Evolutionary conservation across 2,113 vertebrate genomes (phyloP), one percentile per base, ranked within the genome.

Genomic region (Psophia crepitans): DNA sequence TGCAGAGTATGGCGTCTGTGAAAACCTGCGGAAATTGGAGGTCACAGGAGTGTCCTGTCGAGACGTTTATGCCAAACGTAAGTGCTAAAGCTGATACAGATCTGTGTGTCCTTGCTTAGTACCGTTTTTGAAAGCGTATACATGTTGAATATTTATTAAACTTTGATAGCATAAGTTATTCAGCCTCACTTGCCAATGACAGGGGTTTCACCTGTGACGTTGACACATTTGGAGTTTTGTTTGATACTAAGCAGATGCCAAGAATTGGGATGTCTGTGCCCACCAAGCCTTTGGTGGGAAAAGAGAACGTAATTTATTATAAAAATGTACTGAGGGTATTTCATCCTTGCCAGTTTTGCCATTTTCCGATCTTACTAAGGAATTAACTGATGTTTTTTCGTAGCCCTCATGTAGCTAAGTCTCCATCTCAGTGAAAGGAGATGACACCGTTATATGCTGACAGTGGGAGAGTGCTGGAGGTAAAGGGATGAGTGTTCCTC

Each of bases 21-120:
- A 99, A 57, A 99, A 99, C 95, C 79, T 99, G 85, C 94, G 99
- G 96, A 99, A 99, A 93, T 43, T 99, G 98, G 99, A 99, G 97
- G 98, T 98, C 89, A 98, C 98, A 0, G 99, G 99, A 6, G 98
- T 99, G 74, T 99, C 99, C 53, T 99, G 99, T 90, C 97, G 98
- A 87, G 99, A 99, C 5, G 98, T 99, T 61, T 99, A 99, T 51
- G 99, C 99, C n/a, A 99, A 99, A 98, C 98, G 99, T 99, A 96
- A 99, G 99, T 98, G 63, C 6, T 3, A 5, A 27, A 87, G 15
- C 80, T 65, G 53, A 5, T 33, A 5, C 4, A 39, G 32, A 39
- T 15, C 51, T 37, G 7, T 26, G 4, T 60, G 33, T 19, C 53
- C 58, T 35, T 90, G 73, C 53, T 69, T 13, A 5, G 30, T 6